Percentiles rank a stretch among this genome's conserved stretches.
These are phyloP conservation scores for Gobionotothen gibberifrons DNA, from an alignment of 2,797 vertebrate genomes.

Conservation along the genomic window DNA sequence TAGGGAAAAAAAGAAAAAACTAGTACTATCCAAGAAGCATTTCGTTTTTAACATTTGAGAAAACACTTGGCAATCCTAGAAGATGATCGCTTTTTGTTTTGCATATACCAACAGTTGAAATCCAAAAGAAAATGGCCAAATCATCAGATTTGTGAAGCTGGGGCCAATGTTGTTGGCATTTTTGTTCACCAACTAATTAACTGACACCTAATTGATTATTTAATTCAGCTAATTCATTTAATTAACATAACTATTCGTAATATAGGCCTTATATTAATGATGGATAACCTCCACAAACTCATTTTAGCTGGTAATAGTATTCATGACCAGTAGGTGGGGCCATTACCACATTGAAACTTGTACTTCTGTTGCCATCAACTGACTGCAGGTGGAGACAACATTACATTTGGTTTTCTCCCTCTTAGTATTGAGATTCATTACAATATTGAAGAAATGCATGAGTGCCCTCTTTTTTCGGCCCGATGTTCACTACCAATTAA, in stretches of 20 bases:
- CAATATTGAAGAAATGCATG: conserved; percentile 21
- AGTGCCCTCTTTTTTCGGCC: background rate
- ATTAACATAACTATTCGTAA: background rate
- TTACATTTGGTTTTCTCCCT: conserved; percentile 23
- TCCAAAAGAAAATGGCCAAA: background rate
- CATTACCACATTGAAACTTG: conserved; percentile 47
- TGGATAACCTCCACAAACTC: background rate
- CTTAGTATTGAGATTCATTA: conserved; percentile 10
- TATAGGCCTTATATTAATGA: background rate
- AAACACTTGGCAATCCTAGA: background rate
- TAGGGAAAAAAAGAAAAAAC: too few relatives aligned
- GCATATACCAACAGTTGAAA: too few relatives aligned
- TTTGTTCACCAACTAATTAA: background rate
- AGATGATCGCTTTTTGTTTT: background rate
- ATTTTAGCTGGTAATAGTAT: conserved; percentile 19
- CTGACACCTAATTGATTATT: background rate
- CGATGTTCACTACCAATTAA: background rate
- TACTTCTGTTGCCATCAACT: background rate
- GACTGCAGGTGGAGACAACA: conserved; percentile 67
- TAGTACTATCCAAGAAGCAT: background rate
- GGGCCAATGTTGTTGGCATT: background rate
- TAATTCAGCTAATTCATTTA: background rate
- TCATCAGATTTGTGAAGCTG: background rate
- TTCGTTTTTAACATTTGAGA: background rate
- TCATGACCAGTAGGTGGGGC: conserved; percentile 60